Conservation (phyloP, 2,797 vertebrate genomes). For the Rhyacichthys aspro region DNA sequence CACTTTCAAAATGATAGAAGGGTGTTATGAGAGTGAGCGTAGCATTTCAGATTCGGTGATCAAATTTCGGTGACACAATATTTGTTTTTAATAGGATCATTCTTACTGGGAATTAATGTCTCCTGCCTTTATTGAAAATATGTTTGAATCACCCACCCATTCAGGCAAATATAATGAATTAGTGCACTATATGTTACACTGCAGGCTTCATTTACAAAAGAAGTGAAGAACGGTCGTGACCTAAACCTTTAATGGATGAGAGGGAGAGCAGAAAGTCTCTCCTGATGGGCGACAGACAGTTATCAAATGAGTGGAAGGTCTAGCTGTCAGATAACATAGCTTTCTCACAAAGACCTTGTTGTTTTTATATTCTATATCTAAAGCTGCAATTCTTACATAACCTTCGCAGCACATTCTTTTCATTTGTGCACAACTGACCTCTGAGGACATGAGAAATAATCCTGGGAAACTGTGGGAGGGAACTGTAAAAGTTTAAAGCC, state of each 20-base stretch:
- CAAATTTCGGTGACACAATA: constrained; percentile 7
- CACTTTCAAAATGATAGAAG: constrained; percentile 5
- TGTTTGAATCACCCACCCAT: constrained; percentile 1
- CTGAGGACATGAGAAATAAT: constrained; percentile 19
- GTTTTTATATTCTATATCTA: constrained; percentile 18
- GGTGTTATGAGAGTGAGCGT: constrained; percentile 2
- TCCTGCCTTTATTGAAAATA: constrained; percentile 5
- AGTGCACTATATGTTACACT: not conserved
- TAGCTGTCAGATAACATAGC: constrained; percentile 29
- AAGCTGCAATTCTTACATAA: constrained; percentile 25
- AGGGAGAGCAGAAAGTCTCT: not conserved
- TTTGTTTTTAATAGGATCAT: constrained; percentile 9
- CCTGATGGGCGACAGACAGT: constrained; percentile 34
- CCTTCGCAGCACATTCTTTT: constrained; percentile 15
- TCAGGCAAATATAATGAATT: not conserved
- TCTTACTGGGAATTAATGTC: not conserved
- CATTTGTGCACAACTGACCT: constrained; percentile 28
- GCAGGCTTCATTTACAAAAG: not conserved
- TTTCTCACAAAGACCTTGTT: constrained; percentile 42
- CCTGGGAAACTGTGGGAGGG: constrained; percentile 8
- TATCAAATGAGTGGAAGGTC: constrained; percentile 43
- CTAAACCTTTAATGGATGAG: constrained; percentile 21
- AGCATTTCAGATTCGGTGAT: constrained; percentile 6
- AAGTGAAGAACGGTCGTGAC: too few relatives aligned
- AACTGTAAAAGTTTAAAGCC: constrained; percentile 18